Evolutionary conservation across 2,797 vertebrate species (phyloP).

Genomic region (Poeciliopsis infans): DNA sequence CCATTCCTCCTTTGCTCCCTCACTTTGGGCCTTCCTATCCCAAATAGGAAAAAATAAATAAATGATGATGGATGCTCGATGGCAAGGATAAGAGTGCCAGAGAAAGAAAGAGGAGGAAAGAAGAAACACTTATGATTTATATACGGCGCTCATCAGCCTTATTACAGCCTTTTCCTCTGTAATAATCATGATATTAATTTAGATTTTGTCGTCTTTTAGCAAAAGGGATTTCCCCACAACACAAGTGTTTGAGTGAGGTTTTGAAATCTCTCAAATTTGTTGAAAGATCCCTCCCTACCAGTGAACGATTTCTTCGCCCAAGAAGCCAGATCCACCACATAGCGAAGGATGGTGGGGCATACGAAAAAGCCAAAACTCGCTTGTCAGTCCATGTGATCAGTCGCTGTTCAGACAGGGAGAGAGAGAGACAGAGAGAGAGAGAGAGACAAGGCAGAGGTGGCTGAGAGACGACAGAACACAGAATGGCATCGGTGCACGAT

Average conservation of each 20-base stretch:
- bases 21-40: constrained; percentile 65
- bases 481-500: constrained; percentile 62
- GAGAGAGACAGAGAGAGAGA: constrained; percentile 18
- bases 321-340: constrained; percentile 62
- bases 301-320: constrained; percentile 54
- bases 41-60: constrained; percentile 77
- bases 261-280: constrained; percentile 62
- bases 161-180: constrained; percentile 55
- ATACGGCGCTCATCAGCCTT: constrained; percentile 60
- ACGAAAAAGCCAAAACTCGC: constrained; percentile 73
- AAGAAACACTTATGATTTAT: constrained; percentile 74
- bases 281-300: constrained; percentile 55
- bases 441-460: constrained; percentile 74
- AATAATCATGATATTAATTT: constrained; percentile 39
- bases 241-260: constrained; percentile 36
- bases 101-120: constrained; percentile 60
- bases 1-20: constrained; percentile 51
- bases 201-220: constrained; percentile 30
- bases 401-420: constrained; percentile 51
- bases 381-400: constrained; percentile 82
- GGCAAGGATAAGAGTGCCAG: constrained; percentile 75
- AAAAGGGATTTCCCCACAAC: constrained; percentile 57
- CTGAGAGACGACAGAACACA: constrained; percentile 77
- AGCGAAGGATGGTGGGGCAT: constrained; percentile 60
- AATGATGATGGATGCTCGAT: constrained; percentile 75